Base-by-base conservation (phyloP, 1,140 invertebrate species). In the Sesamia nonagrioides region DNA sequence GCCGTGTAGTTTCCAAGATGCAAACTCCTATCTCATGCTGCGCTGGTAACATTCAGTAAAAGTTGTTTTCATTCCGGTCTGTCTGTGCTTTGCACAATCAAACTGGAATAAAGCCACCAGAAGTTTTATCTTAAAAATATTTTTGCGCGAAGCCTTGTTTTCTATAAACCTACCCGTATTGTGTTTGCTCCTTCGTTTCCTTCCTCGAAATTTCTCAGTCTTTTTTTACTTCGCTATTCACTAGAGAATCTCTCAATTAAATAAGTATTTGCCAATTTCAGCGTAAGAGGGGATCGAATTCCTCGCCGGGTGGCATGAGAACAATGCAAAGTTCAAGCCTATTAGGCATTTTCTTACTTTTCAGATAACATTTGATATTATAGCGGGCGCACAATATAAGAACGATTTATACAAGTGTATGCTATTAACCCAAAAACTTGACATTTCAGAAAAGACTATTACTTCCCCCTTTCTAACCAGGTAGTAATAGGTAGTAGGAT, bases 391-490 rank as follows among this genome's bases (percentile, higher is more conserved):
- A 18, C 68, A 37, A 71, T 18, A 54, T 71, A 54, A 35, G 33
- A 52, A 50, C 42, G 13, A 35, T 17, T 33, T 33, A 27, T 69
- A 69, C 18, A 73, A 73, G 54, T 60, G 71, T 37, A 73, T 40
- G 71, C 52, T 73, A 60, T 73, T 73, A 73, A 73, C 71, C 71
- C 54, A 73, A 73, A 56, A 58, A 73, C 71, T 73, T 73, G 54
- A 56, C 71, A 73, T 73, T 73, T 73, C 71, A 58, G 63, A 73
- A 33, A 15, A 56, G 71, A 58, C 52, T 60, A 73, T 60, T 73
- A 60, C 56, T 33, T 18, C 15, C 37, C 71, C 71, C 54, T 58
- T 56, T 42, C 52, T 73, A 21, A 58, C 52, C 54, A 73, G 17
- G 18, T 50, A n/a, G n/a, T n/a, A n/a, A n/a, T n/a, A n/a, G n/a